Conservation (phyloP, 1,140 invertebrate species). For the Sesamia nonagrioides region DNA sequence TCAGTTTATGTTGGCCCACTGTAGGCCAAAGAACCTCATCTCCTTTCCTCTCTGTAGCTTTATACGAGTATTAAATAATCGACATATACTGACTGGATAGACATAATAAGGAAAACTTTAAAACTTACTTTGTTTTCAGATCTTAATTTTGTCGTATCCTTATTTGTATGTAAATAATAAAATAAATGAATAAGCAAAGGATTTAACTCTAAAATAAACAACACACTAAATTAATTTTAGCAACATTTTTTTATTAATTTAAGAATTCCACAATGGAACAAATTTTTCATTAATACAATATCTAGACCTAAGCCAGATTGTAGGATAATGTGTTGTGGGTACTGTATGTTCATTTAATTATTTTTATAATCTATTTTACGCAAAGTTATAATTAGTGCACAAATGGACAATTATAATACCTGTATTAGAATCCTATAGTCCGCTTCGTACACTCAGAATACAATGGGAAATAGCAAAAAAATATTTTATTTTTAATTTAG, state of each 20-base stretch:
- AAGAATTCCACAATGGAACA: conserved; percentile 87
- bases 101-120: too few species aligned
- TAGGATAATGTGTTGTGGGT: conserved; percentile 69
- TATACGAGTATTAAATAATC: too few species aligned
- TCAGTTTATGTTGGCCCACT: too few species aligned
- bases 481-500: background rate
- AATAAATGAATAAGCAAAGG: too few species aligned
- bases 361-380: conserved; percentile 57
- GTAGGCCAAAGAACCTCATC: too few species aligned
- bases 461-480: conserved; percentile 37
- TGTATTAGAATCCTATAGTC: conserved; percentile 51
- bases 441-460: conserved; percentile 43
- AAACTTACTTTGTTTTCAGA: too few species aligned
- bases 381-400: conserved; percentile 58
- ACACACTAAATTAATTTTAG: conserved; percentile 80
- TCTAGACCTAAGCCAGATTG: conserved; percentile 82
- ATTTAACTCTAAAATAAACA: conserved; percentile 69
- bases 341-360: conserved; percentile 53
- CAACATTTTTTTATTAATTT: conserved; percentile 88
- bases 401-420: conserved; percentile 54
- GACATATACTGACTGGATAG: too few species aligned
- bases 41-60: too few species aligned
- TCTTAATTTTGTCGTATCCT: too few species aligned
- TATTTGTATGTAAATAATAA: too few species aligned
- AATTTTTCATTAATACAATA: conserved; percentile 82